These are phyloP conservation scores for Planiliza haematocheilus DNA, from an alignment of 2,113 vertebrate species.

Conservation along the genomic window DNA sequence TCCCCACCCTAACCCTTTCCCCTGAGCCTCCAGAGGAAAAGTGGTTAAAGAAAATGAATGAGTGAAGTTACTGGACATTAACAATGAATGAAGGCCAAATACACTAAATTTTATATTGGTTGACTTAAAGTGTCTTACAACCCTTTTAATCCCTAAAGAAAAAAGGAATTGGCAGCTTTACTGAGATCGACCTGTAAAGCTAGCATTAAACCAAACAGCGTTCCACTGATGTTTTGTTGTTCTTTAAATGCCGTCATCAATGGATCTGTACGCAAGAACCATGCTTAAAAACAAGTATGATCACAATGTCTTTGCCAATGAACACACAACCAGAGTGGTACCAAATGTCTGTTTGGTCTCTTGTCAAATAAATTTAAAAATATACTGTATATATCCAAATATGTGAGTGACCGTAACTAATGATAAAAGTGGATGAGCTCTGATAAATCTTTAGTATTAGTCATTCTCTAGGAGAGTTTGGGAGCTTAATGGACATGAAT, in stretches of 20 bases:
- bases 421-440: too few species aligned
- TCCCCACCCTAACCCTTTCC: too few species aligned
- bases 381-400: too few species aligned
- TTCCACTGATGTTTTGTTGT: slow-evolving; percentile 8
- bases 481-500: too few species aligned
- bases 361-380: neutral
- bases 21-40: too few species aligned
- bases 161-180: neutral
- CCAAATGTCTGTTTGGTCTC: neutral
- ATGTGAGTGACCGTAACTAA: too few species aligned
- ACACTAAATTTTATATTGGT: too few species aligned
- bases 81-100: neutral
- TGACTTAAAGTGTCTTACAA: neutral
- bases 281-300: neutral
- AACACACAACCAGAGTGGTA: neutral
- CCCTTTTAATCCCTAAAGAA: slow-evolving; percentile 9
- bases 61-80: neutral
- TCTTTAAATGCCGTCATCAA: neutral
- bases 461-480: too few species aligned
- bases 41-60: too few species aligned
- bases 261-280: neutral
- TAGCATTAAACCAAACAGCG: neutral
- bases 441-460: too few species aligned
- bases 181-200: neutral
- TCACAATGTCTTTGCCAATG: neutral